A percentile compares a stretch with the other conserved stretches of the same genome.
Conservation (phyloP, 2,888 invertebrate species). For the Lasiommata megera region DNA sequence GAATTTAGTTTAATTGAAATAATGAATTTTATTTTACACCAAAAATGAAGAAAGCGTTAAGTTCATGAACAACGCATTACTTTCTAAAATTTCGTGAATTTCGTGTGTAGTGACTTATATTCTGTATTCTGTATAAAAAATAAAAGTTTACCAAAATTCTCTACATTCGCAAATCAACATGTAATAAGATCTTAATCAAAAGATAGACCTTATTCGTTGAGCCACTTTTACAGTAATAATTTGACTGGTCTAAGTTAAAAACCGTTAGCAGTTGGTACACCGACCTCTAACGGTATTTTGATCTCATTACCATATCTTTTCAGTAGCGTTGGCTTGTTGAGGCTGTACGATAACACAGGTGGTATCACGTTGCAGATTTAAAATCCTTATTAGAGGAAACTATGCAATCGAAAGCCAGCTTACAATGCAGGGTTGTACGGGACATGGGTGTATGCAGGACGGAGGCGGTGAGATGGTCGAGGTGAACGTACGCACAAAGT, state of each 20-base stretch:
- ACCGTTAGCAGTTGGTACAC: constrained; percentile 34
- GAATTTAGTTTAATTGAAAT: background rate
- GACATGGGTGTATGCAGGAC: constrained; percentile 32
- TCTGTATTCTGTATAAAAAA: background rate
- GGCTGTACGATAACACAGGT: background rate
- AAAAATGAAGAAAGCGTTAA: constrained; percentile 11
- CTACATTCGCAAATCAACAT: background rate
- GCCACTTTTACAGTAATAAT: background rate
- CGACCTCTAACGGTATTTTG: constrained; percentile 61
- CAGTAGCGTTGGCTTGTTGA: constrained; percentile 1
- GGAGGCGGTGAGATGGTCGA: constrained; percentile 66
- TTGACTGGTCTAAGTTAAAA: constrained; percentile 37
- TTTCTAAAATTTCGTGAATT: constrained; percentile 9
- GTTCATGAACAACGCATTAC: background rate
- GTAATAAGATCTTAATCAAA: background rate
- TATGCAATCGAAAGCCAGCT: background rate
- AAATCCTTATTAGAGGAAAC: background rate
- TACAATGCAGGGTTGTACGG: background rate
- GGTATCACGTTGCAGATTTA: background rate
- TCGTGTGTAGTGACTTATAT: background rate
- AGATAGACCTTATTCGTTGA: background rate
- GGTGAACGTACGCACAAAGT: constrained; percentile 80
- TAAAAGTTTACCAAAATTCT: background rate
- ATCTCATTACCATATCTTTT: constrained; percentile 46
- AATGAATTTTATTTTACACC: background rate